phyloP scores from a whole-genome alignment of 2,113 vertebrate genomes.

The Tinamus guttatus region DNA sequence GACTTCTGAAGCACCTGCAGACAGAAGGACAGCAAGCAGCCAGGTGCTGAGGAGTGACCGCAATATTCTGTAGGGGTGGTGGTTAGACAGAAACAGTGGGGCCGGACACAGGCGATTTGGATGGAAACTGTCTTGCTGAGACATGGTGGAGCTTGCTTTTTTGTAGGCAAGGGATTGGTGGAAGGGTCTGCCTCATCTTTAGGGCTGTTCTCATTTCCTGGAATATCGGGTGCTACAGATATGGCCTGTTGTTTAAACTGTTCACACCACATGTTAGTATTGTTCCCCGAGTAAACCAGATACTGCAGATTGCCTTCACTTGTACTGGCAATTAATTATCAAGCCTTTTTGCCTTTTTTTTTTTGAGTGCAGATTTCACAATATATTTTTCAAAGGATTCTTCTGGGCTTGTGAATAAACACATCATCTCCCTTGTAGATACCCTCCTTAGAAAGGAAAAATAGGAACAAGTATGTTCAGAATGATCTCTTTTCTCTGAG shows the following conservation, averaged over 20 bases:
- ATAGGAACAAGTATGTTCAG: not conserved
- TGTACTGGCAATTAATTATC: not conserved
- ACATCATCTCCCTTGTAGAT: not conserved
- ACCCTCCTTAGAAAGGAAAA: not conserved
- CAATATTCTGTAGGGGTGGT: not conserved
- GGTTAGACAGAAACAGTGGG: not conserved
- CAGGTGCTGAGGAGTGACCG: not conserved
- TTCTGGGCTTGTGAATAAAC: not conserved
- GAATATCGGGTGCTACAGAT: fast-evolving
- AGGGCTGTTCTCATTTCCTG: not conserved
- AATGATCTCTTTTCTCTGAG: not conserved
- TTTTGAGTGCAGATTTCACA: not conserved
- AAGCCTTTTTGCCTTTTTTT: not conserved
- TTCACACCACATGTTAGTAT: not conserved
- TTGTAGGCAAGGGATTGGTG: not conserved
- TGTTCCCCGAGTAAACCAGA: not conserved
- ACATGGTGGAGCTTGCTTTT: not conserved
- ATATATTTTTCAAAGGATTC: not conserved
- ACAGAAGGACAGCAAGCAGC: not conserved
- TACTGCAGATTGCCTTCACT: not conserved
- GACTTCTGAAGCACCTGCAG: not conserved
- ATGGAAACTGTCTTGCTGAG: not conserved
- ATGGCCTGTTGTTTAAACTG: not conserved
- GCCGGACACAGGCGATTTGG: fast-evolving
- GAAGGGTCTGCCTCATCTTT: not conserved